A percentile compares a stretch with the other conserved stretches of the same genome.
Conservation (phyloP, 2,113 vertebrate species). For the Caretta caretta region DNA sequence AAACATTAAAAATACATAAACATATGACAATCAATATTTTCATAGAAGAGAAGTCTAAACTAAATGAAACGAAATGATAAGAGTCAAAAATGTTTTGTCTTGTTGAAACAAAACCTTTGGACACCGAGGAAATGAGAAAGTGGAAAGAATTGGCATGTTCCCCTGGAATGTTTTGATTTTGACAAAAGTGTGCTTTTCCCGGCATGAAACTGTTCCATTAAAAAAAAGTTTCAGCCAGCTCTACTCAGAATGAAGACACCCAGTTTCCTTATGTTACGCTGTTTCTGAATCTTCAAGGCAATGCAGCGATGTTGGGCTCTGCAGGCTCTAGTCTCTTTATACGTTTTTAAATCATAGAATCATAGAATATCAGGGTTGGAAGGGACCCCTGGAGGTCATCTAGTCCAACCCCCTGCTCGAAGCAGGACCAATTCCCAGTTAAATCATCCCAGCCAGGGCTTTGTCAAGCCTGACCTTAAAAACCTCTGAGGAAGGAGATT, state of each 20-base stretch:
- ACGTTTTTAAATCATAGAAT: not conserved
- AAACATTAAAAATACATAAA: not conserved
- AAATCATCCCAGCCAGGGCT: too few species aligned
- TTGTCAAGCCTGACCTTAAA: too few species aligned
- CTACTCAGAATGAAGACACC: not conserved
- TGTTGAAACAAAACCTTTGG: not conserved
- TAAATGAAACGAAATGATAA: not conserved
- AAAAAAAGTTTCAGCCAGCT: not conserved
- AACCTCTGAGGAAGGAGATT: too few species aligned
- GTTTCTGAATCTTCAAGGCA: not conserved
- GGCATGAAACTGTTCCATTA: not conserved
- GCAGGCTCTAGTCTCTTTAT: not conserved
- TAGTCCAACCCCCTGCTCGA: too few species aligned
- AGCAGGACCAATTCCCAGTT: too few species aligned
- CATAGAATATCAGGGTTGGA: too few species aligned
- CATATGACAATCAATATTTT: not conserved
- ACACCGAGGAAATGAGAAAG: not conserved
- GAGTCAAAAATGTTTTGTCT: not conserved
- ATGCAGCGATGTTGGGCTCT: not conserved
- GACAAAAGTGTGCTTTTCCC: not conserved
- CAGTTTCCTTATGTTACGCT: not conserved
- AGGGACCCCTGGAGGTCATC: too few species aligned
- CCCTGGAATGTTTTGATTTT: not conserved
- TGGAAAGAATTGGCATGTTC: not conserved
- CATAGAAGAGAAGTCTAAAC: not conserved